phyloP scores from a whole-genome alignment of 2,888 invertebrate genomes.

The Heliothis peltigera region DNA sequence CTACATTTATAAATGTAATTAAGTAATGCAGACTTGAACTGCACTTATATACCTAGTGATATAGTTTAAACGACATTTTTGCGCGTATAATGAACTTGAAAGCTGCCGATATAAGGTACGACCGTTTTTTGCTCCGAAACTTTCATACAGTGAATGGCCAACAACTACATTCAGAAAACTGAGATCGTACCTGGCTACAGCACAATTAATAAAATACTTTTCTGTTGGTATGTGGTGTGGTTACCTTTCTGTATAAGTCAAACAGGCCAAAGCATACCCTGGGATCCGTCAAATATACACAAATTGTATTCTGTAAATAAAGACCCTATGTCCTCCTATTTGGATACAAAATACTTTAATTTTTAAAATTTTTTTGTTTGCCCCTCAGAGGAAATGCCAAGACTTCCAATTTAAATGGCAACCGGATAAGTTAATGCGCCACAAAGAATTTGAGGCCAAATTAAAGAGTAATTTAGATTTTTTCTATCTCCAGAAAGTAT shows the following conservation, averaged over 20 bases:
- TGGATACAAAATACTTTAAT: slow-evolving; percentile 63
- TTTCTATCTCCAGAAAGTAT: slow-evolving; percentile 43
- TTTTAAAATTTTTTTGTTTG: slow-evolving; percentile 74
- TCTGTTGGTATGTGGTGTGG: slow-evolving; percentile 75
- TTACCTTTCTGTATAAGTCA: slow-evolving; percentile 69
- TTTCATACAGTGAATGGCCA: slow-evolving; percentile 73
- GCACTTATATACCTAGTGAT: neutral
- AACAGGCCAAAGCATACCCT: slow-evolving; percentile 64
- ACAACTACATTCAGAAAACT: slow-evolving; percentile 40
- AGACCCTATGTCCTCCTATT: slow-evolving; percentile 70
- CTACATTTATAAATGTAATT: slow-evolving; percentile 3
- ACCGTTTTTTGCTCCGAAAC: slow-evolving; percentile 69
- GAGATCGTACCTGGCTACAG: slow-evolving; percentile 19
- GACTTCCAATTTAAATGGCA: slow-evolving; percentile 80
- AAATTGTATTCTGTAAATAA: slow-evolving; percentile 70
- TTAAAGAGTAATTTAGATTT: slow-evolving; percentile 45
- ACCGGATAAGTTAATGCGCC: slow-evolving; percentile 74
- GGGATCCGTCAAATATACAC: slow-evolving; percentile 76
- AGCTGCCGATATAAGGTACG: slow-evolving; percentile 48
- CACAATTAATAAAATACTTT: slow-evolving; percentile 73
- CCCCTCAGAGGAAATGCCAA: slow-evolving; percentile 81
- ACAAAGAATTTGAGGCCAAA: slow-evolving; percentile 60
- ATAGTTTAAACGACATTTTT: slow-evolving; percentile 14
- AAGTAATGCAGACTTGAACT: slow-evolving; percentile 4
- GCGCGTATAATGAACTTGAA: slow-evolving; percentile 41